Percentiles rank a stretch among this genome's conserved stretches.
These are phyloP conservation scores for Eulithis testata DNA, from an alignment of 2,888 invertebrate genomes.

Conservation along the genomic window DNA sequence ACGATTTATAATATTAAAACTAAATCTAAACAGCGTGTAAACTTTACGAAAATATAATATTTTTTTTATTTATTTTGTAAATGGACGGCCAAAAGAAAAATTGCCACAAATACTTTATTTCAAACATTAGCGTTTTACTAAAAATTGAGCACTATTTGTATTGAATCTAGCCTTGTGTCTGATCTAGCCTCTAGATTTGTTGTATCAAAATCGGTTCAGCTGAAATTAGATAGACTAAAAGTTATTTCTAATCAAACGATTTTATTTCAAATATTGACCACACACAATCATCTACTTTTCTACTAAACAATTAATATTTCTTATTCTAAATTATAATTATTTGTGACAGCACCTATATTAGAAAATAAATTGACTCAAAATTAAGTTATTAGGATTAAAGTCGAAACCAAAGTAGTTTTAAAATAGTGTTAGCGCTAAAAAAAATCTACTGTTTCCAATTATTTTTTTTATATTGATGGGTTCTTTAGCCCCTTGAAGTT, in stretches of 20 bases:
- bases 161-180: neutral
- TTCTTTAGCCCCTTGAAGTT: too few species aligned
- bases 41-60: constrained; percentile 24
- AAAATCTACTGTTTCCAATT: too few species aligned
- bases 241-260: neutral
- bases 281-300: neutral
- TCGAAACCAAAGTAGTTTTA: too few species aligned
- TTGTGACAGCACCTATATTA: constrained; percentile 21
- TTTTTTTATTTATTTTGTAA: constrained; percentile 6
- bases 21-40: neutral
- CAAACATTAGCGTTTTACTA: neutral
- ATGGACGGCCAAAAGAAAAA: constrained; percentile 29
- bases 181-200: constrained; percentile 4
- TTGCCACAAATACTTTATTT: constrained; percentile 9
- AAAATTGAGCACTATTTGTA: constrained; percentile 16
- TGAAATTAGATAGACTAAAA: neutral
- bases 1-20: neutral
- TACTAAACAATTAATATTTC: neutral
- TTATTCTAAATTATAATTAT: constrained; percentile 15
- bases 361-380: too few species aligned
- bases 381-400: too few species aligned
- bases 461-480: too few species aligned
- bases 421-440: too few species aligned
- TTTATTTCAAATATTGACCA: neutral
- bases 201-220: constrained; percentile 14